A percentile compares a stretch with the other conserved stretches of the same genome.
These are phyloP conservation scores for Gonioctena quinquepunctata DNA, from an alignment of 1,140 invertebrate species.

Conservation along the genomic window DNA sequence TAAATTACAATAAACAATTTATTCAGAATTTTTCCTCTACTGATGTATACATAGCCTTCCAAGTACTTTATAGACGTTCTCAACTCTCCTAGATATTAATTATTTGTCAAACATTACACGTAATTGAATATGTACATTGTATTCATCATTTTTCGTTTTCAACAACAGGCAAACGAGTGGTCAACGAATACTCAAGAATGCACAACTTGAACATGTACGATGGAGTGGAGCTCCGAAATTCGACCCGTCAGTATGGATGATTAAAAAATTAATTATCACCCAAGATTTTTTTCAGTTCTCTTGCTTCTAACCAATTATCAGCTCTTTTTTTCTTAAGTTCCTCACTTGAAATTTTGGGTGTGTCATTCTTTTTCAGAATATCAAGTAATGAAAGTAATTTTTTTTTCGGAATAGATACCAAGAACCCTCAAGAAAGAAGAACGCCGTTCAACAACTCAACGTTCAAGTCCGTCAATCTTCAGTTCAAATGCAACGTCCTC, in stretches of 20 bases:
- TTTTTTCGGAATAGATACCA: conserved; percentile 48
- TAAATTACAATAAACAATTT: no score
- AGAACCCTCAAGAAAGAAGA: conserved; percentile 52
- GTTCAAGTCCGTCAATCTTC: conserved; percentile 50
- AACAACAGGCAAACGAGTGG: conserved; percentile 58
- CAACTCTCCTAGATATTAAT: no score
- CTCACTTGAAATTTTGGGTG: conserved; percentile 13
- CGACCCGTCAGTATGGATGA: conserved; percentile 75
- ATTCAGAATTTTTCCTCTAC: no score
- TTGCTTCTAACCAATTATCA: conserved; percentile 14
- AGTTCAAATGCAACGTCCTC: conserved; percentile 51
- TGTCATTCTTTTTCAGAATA: conserved; percentile 1
- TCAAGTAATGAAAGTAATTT: conserved; percentile 41
- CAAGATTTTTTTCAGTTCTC: conserved; percentile 29
- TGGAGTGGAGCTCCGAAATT: conserved; percentile 67
- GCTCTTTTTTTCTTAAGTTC: conserved; percentile 7
- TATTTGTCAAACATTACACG: no score
- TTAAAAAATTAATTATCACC: conserved; percentile 53
- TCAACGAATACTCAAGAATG: conserved; percentile 70
- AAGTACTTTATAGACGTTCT: no score
- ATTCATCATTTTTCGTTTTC: conserved; percentile 6
- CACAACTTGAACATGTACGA: conserved; percentile 73
- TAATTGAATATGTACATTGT: no score
- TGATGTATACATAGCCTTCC: no score
- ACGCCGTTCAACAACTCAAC: conserved; percentile 38